Conservation (phyloP, 1,140 invertebrate species). For the Aphaenogaster floridana region DNA sequence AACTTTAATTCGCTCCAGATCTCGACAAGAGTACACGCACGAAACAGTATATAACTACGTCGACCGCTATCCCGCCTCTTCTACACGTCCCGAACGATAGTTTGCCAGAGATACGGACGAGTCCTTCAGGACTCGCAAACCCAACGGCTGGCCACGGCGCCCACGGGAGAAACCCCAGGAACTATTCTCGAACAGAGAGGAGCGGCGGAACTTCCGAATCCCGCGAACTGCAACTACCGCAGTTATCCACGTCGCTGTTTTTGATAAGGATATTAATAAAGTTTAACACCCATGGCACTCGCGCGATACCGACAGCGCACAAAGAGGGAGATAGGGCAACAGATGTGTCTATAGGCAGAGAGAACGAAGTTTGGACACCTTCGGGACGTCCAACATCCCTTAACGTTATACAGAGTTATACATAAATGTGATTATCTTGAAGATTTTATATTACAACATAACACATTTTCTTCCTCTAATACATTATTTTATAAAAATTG, state of each 20-base stretch:
- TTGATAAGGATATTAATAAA: slow-evolving; percentile 85
- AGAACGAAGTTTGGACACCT: slow-evolving; percentile 30
- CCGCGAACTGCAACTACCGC: slow-evolving; percentile 77
- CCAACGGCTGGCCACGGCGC: slow-evolving; percentile 79
- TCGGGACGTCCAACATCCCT: slow-evolving; percentile 5
- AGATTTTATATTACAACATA: slow-evolving; percentile 26
- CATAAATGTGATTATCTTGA: neutral
- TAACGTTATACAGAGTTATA: neutral
- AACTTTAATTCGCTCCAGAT: slow-evolving; percentile 51
- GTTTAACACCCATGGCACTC: slow-evolving; percentile 74
- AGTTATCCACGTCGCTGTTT: slow-evolving; percentile 79
- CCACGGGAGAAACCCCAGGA: slow-evolving; percentile 80
- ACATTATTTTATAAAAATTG: neutral
- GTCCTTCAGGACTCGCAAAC: slow-evolving; percentile 82
- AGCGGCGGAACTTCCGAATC: slow-evolving; percentile 77
- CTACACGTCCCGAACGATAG: slow-evolving; percentile 80
- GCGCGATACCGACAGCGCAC: slow-evolving; percentile 24
- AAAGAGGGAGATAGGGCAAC: slow-evolving; percentile 9
- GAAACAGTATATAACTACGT: slow-evolving; percentile 66
- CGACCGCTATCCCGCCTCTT: slow-evolving; percentile 68
- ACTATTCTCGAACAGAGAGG: slow-evolving; percentile 75
- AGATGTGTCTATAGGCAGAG: neutral
- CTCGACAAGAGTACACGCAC: slow-evolving; percentile 43
- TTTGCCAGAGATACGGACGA: slow-evolving; percentile 81
- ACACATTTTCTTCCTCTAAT: neutral